Evolutionary conservation across 2,888 invertebrate genomes (phyloP), one percentile per base, ranked within the genome.

Genomic region (Dichetophora obliterata): DNA sequence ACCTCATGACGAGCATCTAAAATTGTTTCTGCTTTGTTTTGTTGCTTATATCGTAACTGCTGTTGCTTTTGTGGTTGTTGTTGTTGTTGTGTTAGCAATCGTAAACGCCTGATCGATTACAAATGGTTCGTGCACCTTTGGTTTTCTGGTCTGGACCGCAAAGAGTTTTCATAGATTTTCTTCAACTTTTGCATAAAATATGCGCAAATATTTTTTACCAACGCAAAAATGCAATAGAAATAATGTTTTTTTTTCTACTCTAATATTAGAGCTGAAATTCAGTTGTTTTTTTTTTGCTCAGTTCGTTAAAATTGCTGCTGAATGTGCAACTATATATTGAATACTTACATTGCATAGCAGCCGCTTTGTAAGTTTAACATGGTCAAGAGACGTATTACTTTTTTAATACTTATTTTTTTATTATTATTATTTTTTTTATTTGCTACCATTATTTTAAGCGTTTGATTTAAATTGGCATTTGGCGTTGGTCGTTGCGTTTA

Each of bases 401-500:
- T 68, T 68, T 43, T n/a, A 2, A 14, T 19, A 34, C 2, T 3
- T 9, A 2, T 66, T 22, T 22, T 14, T 22, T 48, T 5, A 16
- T 16, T 68, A 22, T 73, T 22, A 27, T 72, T 24, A 31, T 74
- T 48, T 63, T 63, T 63, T 27, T 74, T 11, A 48, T 61, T 66
- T 54, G 74, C 48, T 74, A 54, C 74, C 66, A 65, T 66, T 74
- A 74, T 74, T 74, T 74, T 74, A 74, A 74, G 54, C 65, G 24
- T 65, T 74, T 74, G 74, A 74, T 65, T 74, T 74, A 74, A 74
- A 74, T 74, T 74, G 66, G 74, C 66, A 74, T 74, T 74, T 74
- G 74, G 74, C 65, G 22, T 73, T 48, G 43, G 16, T 8, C 31
- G 52, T 19, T 37, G 37, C 19, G 34, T 31, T 22, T 27, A 5